Percentiles rank a stretch among this genome's conserved stretches.
Conservation (phyloP, 2,888 invertebrate genomes). For the Scrobipalpa atriplicella region DNA sequence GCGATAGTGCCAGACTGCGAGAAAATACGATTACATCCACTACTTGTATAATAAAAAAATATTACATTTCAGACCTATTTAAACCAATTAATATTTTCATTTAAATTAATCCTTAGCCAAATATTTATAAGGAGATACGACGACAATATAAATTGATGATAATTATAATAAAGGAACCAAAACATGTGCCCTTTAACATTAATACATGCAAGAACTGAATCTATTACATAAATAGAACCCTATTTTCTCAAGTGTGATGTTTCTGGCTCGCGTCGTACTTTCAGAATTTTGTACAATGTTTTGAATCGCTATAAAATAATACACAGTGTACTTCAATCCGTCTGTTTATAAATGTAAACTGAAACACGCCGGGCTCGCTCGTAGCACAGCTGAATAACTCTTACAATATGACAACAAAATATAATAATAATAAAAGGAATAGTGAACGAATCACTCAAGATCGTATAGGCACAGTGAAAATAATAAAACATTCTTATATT, state of each 20-base stretch:
- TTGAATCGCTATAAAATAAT: conserved; percentile 19
- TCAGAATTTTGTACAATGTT: conserved; percentile 28
- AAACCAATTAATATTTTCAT: conserved; percentile 38
- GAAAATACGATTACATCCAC: conserved; percentile 60
- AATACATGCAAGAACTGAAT: neutral
- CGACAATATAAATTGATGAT: neutral
- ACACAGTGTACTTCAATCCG: conserved; percentile 10
- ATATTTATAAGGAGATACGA: neutral
- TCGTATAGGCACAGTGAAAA: conserved; percentile 49
- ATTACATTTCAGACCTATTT: conserved; percentile 45
- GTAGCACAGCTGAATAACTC: conserved; percentile 31
- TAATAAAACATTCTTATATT: conserved; percentile 57
- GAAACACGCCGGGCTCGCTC: conserved; percentile 13
- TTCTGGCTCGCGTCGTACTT: conserved; percentile 15
- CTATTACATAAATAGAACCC: neutral
- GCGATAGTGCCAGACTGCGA: conserved; percentile 67
- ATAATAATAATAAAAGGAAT: conserved; percentile 39
- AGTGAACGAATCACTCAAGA: conserved; percentile 29
- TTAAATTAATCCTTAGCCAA: conserved; percentile 15
- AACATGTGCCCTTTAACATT: too few relatives aligned
- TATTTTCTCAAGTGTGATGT: neutral
- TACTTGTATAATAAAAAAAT: conserved; percentile 50
- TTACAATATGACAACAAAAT: conserved; percentile 39
- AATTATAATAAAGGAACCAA: neutral
- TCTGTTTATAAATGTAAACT: conserved; percentile 9